Evolutionary conservation across 2,113 vertebrate genomes (phyloP), one percentile per base, ranked within the genome.

Genomic region (Actenoides hombroni): DNA sequence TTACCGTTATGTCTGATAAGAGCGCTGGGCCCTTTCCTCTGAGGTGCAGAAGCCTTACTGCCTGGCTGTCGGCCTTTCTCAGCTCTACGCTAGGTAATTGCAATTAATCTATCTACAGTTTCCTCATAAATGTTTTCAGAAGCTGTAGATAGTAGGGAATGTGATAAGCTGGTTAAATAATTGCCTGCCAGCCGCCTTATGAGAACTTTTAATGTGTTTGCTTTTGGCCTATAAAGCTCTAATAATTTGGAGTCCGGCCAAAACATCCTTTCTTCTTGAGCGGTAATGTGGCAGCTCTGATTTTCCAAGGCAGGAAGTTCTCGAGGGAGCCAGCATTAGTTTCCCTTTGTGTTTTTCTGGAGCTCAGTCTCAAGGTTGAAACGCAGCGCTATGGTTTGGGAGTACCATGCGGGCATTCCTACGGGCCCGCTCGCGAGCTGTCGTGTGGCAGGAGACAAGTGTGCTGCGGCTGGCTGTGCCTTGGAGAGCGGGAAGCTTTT

Each of bases 161-260:
- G 53, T 40, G 76, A 93, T 95, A 95, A 94, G 76, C 88, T 75
- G 83, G 93, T 93, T 94, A 94, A 91, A 77, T 96, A 94, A 94
- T 81, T 92, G 90, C 85, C 88, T 93, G 93, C 93, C 90, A 94
- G 90, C 82, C 92, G 88, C 75, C 93, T 92, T 59, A 83, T 8
- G 1, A 83, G 80, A 90, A 90, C 90, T 93, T 90, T 74, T 94
- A 95, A 86, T 92, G 73, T 93, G 80, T 96, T 97, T 96, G 73
- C 79, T 88, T 95, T 93, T 88, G 95, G 76, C 69, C 76, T 93
- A 37, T 95, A 90, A 94, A 95, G 67, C 94, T 81, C 69, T 95
- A 89, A 92, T 91, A 85, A 89, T 78, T 95, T 96, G 94, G 91
- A 92, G 35, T 69, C 51, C 0, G 2, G 90, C 93, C 93, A 95